Percentiles rank a stretch among this genome's conserved stretches.
Conservation (phyloP, 2,888 invertebrate genomes). For the Busseola fusca region DNA sequence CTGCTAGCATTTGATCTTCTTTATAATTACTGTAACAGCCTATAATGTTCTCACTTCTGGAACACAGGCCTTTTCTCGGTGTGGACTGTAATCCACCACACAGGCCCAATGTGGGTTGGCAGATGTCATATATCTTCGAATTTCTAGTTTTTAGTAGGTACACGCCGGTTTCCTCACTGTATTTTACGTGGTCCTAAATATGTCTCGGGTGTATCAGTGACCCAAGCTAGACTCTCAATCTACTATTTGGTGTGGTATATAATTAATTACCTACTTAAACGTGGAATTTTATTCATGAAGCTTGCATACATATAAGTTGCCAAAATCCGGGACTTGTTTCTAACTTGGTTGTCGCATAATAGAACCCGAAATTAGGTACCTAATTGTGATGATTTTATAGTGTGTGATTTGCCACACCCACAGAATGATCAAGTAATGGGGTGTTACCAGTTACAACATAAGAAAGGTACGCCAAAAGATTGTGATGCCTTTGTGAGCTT, state of each 20-base stretch:
- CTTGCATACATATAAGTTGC: not conserved
- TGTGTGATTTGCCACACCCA: not conserved
- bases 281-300: not conserved
- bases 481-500: not conserved
- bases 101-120: not conserved
- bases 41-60: not conserved
- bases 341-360: not conserved
- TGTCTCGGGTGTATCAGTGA: not conserved
- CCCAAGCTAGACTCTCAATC: not conserved
- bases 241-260: not conserved
- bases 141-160: not conserved
- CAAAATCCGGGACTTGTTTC: not conserved
- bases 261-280: not conserved
- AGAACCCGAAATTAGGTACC: not conserved
- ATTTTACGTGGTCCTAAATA: not conserved
- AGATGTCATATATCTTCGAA: not conserved
- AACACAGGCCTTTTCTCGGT: not conserved
- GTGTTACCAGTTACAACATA: not conserved
- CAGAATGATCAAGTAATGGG: not conserved
- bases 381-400: not conserved
- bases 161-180: not conserved
- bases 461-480: not conserved
- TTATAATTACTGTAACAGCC: not conserved
- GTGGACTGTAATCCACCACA: not conserved
- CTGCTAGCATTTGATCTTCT: constrained; percentile 15